Conservation (phyloP, 2,888 invertebrate species). For the Lydus trimaculatus region DNA sequence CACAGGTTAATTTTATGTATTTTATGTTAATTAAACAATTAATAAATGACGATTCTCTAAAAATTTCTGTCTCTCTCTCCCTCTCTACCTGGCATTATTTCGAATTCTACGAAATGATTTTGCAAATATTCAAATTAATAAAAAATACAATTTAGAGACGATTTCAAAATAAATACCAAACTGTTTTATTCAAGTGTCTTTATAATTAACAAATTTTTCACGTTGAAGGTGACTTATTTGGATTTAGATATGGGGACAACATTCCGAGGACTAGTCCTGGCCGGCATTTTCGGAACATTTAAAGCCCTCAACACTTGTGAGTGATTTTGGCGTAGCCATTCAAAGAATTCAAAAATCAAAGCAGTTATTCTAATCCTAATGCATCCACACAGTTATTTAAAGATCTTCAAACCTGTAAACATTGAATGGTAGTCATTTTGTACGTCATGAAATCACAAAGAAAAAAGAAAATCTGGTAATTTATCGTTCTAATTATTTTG, state of each 20-base stretch:
- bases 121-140: conserved; percentile 28
- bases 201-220: conserved; percentile 53
- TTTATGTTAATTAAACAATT: neutral
- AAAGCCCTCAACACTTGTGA: neutral
- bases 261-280: conserved; percentile 30
- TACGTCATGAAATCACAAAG: neutral
- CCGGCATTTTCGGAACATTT: conserved; percentile 26
- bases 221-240: conserved; percentile 45
- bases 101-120: conserved; percentile 46
- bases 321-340: neutral
- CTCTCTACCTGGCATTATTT: too few species aligned
- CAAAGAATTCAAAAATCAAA: too few species aligned
- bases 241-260: conserved; percentile 33
- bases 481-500: conserved; percentile 20
- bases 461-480: neutral
- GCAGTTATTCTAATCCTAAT: too few species aligned
- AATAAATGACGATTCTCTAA: conserved; percentile 33
- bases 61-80: conserved; percentile 42
- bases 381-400: too few species aligned
- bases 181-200: conserved; percentile 46
- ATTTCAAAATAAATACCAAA: conserved; percentile 34
- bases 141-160: neutral
- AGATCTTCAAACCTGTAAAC: neutral
- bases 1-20: conserved; percentile 30
- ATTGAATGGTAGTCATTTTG: neutral